Evolutionary conservation across 2,113 vertebrate genomes (phyloP), one percentile per base, ranked within the genome.

Genomic region (Danionella cerebrum): DNA sequence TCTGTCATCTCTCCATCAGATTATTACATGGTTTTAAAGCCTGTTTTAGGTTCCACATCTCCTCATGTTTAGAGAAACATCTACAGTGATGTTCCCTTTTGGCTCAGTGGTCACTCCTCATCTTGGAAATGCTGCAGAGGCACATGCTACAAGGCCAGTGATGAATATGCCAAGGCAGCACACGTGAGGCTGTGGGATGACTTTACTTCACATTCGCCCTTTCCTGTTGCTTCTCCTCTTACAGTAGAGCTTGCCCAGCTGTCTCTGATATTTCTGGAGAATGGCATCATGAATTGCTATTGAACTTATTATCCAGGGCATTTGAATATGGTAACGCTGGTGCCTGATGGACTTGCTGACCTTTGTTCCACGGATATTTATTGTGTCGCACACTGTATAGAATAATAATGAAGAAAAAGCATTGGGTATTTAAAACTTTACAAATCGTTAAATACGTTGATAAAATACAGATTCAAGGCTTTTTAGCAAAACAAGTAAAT

Each of bases 211-310:
- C 44, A 19, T 48, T 70, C 16, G 33, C 48, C 25, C 71, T 68
- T 67, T 71, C 65, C 70, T 55, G 39, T 12, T 33, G 21, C 27
- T 19, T 57, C 77, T 65, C 63, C 48, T 11, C 53, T 79, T 80
- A 74, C 73, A 47, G n/a, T n/a, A n/a, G n/a, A n/a, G 13, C 73
- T 60, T 29, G 52, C 65, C 65, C 76, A 86, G 80, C 72, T 79
- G 78, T 68, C 80, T 58, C 12, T n/a, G 51, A 71, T 68, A 80
- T 79, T 86, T 78, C 67, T 54, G 58, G 69, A 80, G 66, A 69
- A 66, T 29, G 73, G 72, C 71, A 74, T 73, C 71, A 71, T 67
- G 47, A 77, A 76, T 73, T 75, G 53, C 47, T 78, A 76, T 62
- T 66, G 75, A 54, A 69, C 70, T 63, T 70, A 75, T 76, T 68